Evolutionary conservation across 2,888 invertebrate genomes (phyloP).

Genomic region (Andrena trimmerana): DNA sequence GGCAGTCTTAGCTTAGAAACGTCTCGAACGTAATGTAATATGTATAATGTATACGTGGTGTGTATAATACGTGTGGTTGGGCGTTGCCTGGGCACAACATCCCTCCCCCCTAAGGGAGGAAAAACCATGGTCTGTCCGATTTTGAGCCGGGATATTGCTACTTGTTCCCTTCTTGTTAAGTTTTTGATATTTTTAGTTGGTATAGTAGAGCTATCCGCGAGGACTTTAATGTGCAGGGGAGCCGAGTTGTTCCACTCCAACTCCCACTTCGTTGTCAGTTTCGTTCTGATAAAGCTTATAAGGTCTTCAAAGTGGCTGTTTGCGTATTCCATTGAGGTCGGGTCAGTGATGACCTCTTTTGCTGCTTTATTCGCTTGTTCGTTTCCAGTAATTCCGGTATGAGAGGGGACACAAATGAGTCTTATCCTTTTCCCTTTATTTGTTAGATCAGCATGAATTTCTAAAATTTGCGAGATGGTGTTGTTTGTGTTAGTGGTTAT

Average conservation of each 20-base stretch:
- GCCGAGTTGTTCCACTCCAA: not conserved
- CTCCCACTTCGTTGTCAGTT: not conserved
- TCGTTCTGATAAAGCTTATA: not conserved
- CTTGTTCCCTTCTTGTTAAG: not conserved
- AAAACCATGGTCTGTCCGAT: not conserved
- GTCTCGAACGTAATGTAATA: too few species aligned
- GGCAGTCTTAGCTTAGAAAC: too few species aligned
- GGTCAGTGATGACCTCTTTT: not conserved
- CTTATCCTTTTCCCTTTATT: not conserved
- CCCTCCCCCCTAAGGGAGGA: too few species aligned
- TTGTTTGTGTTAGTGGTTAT: too few species aligned
- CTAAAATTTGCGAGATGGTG: not conserved
- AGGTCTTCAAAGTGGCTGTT: not conserved
- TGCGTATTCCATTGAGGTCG: not conserved
- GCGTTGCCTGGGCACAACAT: too few species aligned
- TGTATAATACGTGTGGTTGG: too few species aligned
- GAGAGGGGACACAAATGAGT: not conserved
- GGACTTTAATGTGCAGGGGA: not conserved
- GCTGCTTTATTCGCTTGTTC: not conserved
- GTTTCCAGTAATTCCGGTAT: not conserved
- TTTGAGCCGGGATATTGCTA: not conserved
- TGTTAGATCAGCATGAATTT: not conserved
- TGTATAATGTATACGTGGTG: too few species aligned
- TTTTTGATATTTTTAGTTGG: not conserved
- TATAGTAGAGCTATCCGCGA: not conserved